Base-by-base conservation (phyloP, 2,888 invertebrate genomes). In the Trissolcus japonicus region DNA sequence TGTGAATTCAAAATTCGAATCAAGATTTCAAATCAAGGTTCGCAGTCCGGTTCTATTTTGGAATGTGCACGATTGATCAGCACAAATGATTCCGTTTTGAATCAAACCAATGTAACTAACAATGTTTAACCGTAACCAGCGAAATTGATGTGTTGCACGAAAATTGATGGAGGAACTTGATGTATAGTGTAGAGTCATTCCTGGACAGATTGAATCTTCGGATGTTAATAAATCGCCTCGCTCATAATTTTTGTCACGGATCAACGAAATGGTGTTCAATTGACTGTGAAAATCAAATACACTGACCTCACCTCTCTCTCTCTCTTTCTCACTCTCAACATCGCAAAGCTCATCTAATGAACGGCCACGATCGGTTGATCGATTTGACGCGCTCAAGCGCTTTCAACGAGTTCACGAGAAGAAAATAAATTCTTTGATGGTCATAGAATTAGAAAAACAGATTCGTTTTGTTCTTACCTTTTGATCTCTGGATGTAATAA, bases 211-310 rank as follows among this genome's bases (percentile, higher is more conserved):
- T 66, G 53, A 41, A 73, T 66, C 55, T 55, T 66, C 1, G 17
- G 48, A 65, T 61, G 50, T 19, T 66, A 73, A 73, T 73, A 61
- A 74, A 57, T 61, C 51, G 66, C 51, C 43, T 61, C 56, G 56
- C 51, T 62, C 55, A 67, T 62, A 56, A 56, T 62, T 55, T 74
- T 74, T 53, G 73, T 67, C 67, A 62, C 56, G 56, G 73, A 67
- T 74, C 61, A 67, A 61, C 50, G 73, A 66, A 17, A 41, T 35
- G 35, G 43, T 35, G 51, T 61, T 66, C 67, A 74, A 74, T 67
- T 67, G 67, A 50, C 73, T 74, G 71, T 71, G 71, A 72, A 76
- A 71, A 76, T 76, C 56, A 66, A 76, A 76, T 71, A 76, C 66
- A 56, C 46, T 65, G 25, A 35, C 35, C 35, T n/a, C n/a, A n/a